phyloP scores from a whole-genome alignment of 2,113 vertebrate genomes.

The Seriola aureovittata region DNA sequence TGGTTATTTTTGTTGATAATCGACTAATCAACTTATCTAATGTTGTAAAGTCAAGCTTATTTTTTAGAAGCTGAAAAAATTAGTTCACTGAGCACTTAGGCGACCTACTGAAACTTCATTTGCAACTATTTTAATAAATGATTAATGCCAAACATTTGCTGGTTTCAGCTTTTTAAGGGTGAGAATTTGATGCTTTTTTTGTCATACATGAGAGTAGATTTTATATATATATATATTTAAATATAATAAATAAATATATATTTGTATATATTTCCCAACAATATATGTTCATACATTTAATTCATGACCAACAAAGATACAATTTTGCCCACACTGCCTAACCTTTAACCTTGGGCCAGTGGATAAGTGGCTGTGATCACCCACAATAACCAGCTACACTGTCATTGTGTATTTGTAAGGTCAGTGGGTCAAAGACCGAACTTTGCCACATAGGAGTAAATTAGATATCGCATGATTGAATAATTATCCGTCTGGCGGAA shows the following conservation, averaged over 20 bases:
- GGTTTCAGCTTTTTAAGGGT: too few relatives aligned
- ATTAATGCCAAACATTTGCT: too few relatives aligned
- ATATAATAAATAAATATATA: too few relatives aligned
- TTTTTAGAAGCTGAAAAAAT: too few relatives aligned
- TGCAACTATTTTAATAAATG: too few relatives aligned
- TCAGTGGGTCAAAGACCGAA: conserved; percentile 38
- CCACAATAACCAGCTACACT: not conserved
- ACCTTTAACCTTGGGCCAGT: not conserved
- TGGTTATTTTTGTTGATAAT: too few relatives aligned
- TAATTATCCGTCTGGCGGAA: conserved; percentile 35
- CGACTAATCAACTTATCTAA: too few relatives aligned
- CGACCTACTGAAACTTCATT: too few relatives aligned
- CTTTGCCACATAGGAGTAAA: conserved; percentile 53
- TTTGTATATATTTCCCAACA: too few relatives aligned
- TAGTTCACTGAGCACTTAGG: too few relatives aligned
- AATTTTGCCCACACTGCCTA: not conserved
- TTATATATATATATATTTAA: too few relatives aligned
- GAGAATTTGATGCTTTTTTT: not conserved
- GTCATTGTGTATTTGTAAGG: not conserved
- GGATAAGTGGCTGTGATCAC: not conserved
- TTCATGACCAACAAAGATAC: not conserved
- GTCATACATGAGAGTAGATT: not conserved
- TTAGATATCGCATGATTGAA: conserved; percentile 33
- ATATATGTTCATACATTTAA: not conserved
- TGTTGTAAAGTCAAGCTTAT: too few relatives aligned